Evolutionary conservation across 2,797 vertebrate genomes (phyloP).

Genomic region (Gadopsis marmoratus): DNA sequence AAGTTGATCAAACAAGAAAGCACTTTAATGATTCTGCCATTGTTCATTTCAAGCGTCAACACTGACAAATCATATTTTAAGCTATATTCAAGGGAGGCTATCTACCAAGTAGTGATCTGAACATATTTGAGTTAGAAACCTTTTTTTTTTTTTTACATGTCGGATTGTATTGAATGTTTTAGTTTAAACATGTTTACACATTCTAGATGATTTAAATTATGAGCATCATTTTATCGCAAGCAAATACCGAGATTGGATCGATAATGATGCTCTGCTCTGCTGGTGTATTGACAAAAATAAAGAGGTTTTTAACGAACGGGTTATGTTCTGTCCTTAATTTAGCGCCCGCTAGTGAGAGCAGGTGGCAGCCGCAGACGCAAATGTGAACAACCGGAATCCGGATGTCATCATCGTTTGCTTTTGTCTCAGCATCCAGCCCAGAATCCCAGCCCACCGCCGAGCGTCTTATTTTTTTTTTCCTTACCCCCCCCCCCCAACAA

Average conservation of each 20-base stretch:
- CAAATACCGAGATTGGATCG: conserved; percentile 17
- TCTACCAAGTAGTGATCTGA: conserved; percentile 34
- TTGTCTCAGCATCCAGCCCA: conserved; percentile 63
- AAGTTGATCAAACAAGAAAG: conserved; percentile 64
- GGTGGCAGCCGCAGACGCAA: background rate
- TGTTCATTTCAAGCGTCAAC: conserved; percentile 30
- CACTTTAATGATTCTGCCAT: conserved; percentile 74
- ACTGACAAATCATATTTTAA: conserved; percentile 45
- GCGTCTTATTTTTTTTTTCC: conserved; percentile 10
- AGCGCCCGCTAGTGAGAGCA: conserved; percentile 39
- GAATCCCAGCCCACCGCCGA: conserved; percentile 14
- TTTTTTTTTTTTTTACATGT: conserved; percentile 10
- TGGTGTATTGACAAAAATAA: conserved; percentile 69
- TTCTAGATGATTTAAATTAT: conserved; percentile 39
- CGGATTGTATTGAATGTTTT: conserved; percentile 20
- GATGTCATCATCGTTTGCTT: conserved; percentile 73
- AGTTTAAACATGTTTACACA: conserved; percentile 49
- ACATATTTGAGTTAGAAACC: conserved; percentile 11
- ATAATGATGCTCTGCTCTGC: conserved; percentile 6
- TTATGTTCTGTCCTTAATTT: background rate
- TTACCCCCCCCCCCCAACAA: no score
- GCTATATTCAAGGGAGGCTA: conserved; percentile 23
- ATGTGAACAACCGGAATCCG: conserved; percentile 70
- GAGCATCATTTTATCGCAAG: conserved; percentile 29
- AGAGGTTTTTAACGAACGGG: conserved; percentile 54